These are phyloP conservation scores for Anagyrus pseudococci DNA, from an alignment of 2,888 invertebrate genomes.

Conservation along the genomic window DNA sequence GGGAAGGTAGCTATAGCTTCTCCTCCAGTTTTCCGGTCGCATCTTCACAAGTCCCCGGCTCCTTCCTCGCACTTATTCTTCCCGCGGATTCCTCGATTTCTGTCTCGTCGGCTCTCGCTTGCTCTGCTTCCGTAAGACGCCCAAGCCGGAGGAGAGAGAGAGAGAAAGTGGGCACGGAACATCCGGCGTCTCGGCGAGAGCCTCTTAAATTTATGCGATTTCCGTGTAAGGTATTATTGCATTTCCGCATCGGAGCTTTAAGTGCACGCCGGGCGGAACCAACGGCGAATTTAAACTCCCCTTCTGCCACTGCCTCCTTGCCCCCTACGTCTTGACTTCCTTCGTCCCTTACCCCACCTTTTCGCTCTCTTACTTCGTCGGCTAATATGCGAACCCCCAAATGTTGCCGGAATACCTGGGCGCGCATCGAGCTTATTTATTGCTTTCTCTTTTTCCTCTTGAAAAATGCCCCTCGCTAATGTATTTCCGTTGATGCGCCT, in stretches of 20 bases:
- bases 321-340: background rate
- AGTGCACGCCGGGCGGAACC: slow-evolving; percentile 33
- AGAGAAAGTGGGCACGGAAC: slow-evolving; percentile 27
- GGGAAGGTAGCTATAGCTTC: too few species aligned
- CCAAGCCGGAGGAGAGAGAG: too few species aligned
- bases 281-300: slow-evolving; percentile 18
- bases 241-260: slow-evolving; percentile 36
- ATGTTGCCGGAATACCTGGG: slow-evolving; percentile 17
- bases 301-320: background rate
- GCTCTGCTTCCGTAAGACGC: slow-evolving; percentile 8
- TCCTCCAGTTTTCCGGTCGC: background rate
- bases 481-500: too few species aligned
- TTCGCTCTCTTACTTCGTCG: background rate
- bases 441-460: background rate
- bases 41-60: too few species aligned
- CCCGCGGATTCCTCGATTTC: background rate
- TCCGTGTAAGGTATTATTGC: slow-evolving; percentile 40
- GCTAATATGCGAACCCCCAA: slow-evolving; percentile 19
- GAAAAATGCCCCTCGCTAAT: too few species aligned
- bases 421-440: slow-evolving; percentile 7
- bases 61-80: slow-evolving; percentile 3
- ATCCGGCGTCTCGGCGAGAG: slow-evolving; percentile 34
- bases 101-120: slow-evolving; percentile 5
- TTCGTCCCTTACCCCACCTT: background rate
- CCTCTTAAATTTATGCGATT: slow-evolving; percentile 40